Base-by-base conservation (phyloP, 2,113 vertebrate genomes). In the Dissostichus mawsoni region DNA sequence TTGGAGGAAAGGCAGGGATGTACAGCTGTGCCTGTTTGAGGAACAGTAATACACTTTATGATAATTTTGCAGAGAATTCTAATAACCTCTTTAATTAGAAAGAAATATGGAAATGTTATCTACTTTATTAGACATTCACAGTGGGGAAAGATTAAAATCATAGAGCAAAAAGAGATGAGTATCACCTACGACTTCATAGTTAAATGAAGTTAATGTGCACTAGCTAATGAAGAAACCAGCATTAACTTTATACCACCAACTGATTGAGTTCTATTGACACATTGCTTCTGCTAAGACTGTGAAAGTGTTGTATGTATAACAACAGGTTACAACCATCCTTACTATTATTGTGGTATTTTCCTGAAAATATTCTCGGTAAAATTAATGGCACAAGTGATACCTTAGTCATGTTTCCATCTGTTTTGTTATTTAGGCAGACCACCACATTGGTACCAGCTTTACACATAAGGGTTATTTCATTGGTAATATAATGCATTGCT, bases 1-100 rank as follows among this genome's bases (percentile, higher is more conserved):
- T 69, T 62, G 81, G 73, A 36, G 41, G 51, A 57, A 59, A 75
- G 48, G 18, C 59, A n/a, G 52, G 53, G 63, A 74, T 11, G 33
- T 73, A 72, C 77, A 81, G 83, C 45, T 78, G 77, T 20, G 36
- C 47, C 33, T 29, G 59, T 71, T 65, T 56, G 56, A 76, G 18
- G 55, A 71, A 41, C 67, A 65, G 8, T n/a, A 36, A 47, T 9
- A 29, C 11, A n/a, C 51, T 61, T 78, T 13, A 50, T 69, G 6
- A 33, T 63, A 1, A 63, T 68, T 47, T 20, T 56, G 7, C 18
- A 25, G 23, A 50, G n/a, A 56, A 53, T 61, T 45, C 6, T 12
- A 25, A 61, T 29, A n/a, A 59, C 25, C 11, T 17, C 2, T 29
- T 57, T 17, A 57, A 6, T 20, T 7, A 11, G 16, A 12, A 36